Percentiles rank a stretch among this genome's conserved stretches.
Conservation (phyloP, 2,888 invertebrate genomes). For the Gerris lacustris region DNA sequence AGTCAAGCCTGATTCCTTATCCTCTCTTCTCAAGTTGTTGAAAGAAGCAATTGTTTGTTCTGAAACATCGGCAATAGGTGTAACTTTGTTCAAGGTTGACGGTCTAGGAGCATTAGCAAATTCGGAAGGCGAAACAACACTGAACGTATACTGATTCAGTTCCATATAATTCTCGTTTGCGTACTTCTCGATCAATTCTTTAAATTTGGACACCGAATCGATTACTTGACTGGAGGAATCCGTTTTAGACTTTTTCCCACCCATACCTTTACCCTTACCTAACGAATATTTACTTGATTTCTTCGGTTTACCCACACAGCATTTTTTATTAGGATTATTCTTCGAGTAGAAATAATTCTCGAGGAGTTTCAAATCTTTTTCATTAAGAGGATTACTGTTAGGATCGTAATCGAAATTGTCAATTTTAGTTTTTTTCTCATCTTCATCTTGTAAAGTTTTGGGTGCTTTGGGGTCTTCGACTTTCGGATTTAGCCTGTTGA, state of each 20-base stretch:
- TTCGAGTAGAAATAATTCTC: background rate
- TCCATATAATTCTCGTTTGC: background rate
- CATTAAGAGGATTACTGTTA: background rate
- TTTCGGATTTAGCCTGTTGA: background rate
- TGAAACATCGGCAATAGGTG: background rate
- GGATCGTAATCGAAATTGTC: background rate
- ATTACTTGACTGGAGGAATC: background rate
- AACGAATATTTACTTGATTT: background rate
- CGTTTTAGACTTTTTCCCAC: background rate
- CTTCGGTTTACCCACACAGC: background rate
- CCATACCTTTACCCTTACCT: background rate
- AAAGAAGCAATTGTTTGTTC: background rate
- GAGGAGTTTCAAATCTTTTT: background rate
- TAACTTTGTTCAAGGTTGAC: background rate
- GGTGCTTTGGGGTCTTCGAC: background rate
- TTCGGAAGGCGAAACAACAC: background rate
- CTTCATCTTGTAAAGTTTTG: background rate
- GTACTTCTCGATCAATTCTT: constrained; percentile 2
- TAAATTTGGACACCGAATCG: background rate
- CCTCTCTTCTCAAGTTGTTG: background rate
- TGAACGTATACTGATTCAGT: constrained; percentile 2
- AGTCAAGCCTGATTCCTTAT: background rate
- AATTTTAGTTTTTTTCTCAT: background rate
- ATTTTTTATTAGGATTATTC: background rate
- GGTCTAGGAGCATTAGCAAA: background rate